These are phyloP conservation scores for Patella vulgata DNA, from an alignment of 1,140 invertebrate genomes.

Conservation along the genomic window DNA sequence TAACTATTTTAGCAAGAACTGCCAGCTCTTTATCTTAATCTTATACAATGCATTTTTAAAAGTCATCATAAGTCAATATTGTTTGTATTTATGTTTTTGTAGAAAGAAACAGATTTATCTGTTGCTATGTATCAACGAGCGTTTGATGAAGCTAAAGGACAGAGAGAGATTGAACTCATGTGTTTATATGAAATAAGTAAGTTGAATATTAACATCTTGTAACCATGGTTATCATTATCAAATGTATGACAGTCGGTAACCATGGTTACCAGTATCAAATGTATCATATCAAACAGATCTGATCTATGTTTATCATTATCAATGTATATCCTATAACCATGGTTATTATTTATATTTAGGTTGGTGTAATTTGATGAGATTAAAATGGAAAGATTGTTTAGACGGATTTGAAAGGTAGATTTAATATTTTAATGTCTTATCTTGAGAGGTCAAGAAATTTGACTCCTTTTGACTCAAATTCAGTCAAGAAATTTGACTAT, in stretches of 20 bases:
- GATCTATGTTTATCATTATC: background rate
- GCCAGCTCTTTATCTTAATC: too few relatives aligned
- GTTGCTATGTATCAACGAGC: slow-evolving; percentile 73
- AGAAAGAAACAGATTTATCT: slow-evolving; percentile 74
- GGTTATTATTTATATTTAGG: slow-evolving; percentile 62
- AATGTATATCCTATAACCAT: too few relatives aligned
- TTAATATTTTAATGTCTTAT: slow-evolving; percentile 2
- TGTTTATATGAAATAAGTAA: slow-evolving; percentile 75
- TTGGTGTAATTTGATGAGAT: slow-evolving; percentile 77
- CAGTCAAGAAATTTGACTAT: too few relatives aligned
- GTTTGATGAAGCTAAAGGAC: slow-evolving; percentile 71
- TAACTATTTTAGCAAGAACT: too few relatives aligned
- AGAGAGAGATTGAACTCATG: slow-evolving; percentile 76
- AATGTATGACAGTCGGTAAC: background rate
- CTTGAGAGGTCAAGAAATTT: too few relatives aligned
- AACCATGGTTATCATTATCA: background rate
- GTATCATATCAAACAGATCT: too few relatives aligned
- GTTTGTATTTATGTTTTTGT: slow-evolving; percentile 43
- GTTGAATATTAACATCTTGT: slow-evolving; percentile 10
- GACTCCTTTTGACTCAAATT: too few relatives aligned
- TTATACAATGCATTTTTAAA: too few relatives aligned
- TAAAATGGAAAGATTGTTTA: slow-evolving; percentile 73
- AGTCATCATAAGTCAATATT: too few relatives aligned
- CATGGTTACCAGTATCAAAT: too few relatives aligned
- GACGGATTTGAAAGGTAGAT: slow-evolving; percentile 69